phyloP scores from a whole-genome alignment of 2,113 vertebrate genomes.

The Panthera tigris region DNA sequence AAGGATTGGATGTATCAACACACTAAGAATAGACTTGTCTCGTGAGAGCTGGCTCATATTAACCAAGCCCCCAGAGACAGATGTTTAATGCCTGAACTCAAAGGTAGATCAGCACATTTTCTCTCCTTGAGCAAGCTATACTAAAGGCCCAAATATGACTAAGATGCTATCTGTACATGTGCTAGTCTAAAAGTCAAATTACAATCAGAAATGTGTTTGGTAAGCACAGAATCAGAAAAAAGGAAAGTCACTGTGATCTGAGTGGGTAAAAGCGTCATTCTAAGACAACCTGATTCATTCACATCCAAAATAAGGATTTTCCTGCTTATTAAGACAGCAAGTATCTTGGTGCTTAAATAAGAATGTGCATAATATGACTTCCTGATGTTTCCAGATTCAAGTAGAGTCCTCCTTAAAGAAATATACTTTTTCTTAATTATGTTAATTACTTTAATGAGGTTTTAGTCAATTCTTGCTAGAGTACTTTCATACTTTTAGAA shows the following conservation, averaged over 20 bases:
- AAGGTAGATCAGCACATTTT: constrained; percentile 66
- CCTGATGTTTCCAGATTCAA: not conserved
- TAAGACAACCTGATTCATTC: not conserved
- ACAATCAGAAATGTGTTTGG: constrained; percentile 55
- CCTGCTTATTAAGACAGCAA: not conserved
- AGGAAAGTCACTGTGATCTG: not conserved
- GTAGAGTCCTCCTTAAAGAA: not conserved
- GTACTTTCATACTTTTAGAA: not conserved
- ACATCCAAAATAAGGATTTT: not conserved
- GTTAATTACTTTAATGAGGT: not conserved
- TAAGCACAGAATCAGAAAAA: constrained; percentile 37
- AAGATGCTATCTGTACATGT: not conserved
- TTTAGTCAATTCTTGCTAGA: not conserved
- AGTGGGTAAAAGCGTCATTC: constrained; percentile 14
- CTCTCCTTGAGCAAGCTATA: not conserved
- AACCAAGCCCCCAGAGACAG: constrained; percentile 63
- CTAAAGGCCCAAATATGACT: constrained; percentile 35
- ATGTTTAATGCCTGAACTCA: constrained; percentile 56
- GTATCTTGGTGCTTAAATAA: not conserved
- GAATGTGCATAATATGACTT: not conserved
- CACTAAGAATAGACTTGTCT: constrained; percentile 63
- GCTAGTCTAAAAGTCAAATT: constrained; percentile 43
- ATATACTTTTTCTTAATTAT: not conserved
- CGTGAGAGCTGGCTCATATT: constrained; percentile 50
- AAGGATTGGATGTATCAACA: constrained; percentile 55